Base-by-base conservation (phyloP, 2,113 vertebrate genomes). In the Scomber colias region DNA sequence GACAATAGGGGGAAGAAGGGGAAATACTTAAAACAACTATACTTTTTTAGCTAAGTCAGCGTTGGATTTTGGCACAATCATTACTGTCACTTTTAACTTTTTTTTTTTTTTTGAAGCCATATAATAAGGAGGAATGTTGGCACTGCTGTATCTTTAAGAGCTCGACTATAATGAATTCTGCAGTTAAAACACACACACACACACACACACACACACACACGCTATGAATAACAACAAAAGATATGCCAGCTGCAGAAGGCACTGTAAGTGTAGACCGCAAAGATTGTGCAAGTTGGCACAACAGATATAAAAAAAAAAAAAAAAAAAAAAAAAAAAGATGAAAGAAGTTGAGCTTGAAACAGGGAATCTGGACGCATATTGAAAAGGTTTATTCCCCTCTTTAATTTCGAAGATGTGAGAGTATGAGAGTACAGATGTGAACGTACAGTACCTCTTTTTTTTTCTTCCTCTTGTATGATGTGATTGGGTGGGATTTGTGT, bases 401-500 rank as follows among this genome's bases (percentile, higher is more conserved):
- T 84, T 82, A 50, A 77, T 73, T 80, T 73, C 6, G 12, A 63
- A 63, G 63, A 45, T 67, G 45, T 21, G 74, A 67, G 74, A 67
- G 67, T 46, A 14, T 21, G 74, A 67, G 74, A 67, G 67, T 46
- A 14, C 61, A 77, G 61, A 82, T 69, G 71, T 12, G 61, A 21
- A 67, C 53, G 21, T 84, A 21, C 21, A 21, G 21, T 21, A 60
- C 81, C 69, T 75, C 75, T 66, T 46, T 21, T 40, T 40, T 40
- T 40, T 6, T 2, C 9, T 40, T 6, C 9, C 9, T 40, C 9
- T 40, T 40, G 56, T 48, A 80, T 72, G 77, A 84, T 12, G 79
- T 81, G 88, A 92, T 87, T 71, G 90, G 88, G 85, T 30, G 77
- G 91, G 90, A 92, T 93, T 90, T 91, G 75, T 78, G 92, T 90